These are phyloP conservation scores for Discoglossus pictus DNA, from an alignment of 2,797 vertebrate genomes.

Conservation along the genomic window DNA sequence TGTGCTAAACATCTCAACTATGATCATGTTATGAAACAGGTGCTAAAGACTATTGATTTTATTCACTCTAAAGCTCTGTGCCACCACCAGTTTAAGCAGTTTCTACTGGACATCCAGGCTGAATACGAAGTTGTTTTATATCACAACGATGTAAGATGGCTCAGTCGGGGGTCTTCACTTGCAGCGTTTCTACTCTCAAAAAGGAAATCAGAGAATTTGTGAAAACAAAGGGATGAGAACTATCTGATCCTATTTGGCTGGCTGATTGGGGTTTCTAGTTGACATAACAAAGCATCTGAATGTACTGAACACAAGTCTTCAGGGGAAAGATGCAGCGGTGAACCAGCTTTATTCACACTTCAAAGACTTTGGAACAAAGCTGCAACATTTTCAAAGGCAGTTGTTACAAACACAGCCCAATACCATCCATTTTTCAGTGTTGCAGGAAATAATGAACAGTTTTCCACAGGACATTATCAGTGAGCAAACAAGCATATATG, in stretches of 20 bases:
- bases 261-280: slow-evolving; percentile 11
- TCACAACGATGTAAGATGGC: slow-evolving; percentile 15
- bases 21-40: slow-evolving; percentile 8
- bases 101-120: slow-evolving; percentile 3
- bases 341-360: slow-evolving; percentile 1
- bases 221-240: too few relatives aligned
- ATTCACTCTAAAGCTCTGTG: neutral
- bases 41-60: neutral
- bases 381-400: slow-evolving; percentile 1
- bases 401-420: slow-evolving; percentile 5
- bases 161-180: slow-evolving; percentile 8
- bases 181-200: neutral
- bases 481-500: neutral
- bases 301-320: slow-evolving; percentile 8
- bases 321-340: slow-evolving; percentile 1
- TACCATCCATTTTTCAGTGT: slow-evolving; percentile 4
- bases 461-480: slow-evolving; percentile 8
- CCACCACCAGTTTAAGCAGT: too few relatives aligned
- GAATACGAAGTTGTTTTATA: slow-evolving; percentile 2
- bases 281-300: slow-evolving; percentile 14
- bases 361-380: slow-evolving; percentile 7
- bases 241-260: neutral
- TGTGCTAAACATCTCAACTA: too few relatives aligned
- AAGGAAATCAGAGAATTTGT: neutral
- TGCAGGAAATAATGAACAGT: slow-evolving; percentile 10